phyloP scores from a whole-genome alignment of 2,888 invertebrate genomes.

The Uropetala carovei region DNA sequence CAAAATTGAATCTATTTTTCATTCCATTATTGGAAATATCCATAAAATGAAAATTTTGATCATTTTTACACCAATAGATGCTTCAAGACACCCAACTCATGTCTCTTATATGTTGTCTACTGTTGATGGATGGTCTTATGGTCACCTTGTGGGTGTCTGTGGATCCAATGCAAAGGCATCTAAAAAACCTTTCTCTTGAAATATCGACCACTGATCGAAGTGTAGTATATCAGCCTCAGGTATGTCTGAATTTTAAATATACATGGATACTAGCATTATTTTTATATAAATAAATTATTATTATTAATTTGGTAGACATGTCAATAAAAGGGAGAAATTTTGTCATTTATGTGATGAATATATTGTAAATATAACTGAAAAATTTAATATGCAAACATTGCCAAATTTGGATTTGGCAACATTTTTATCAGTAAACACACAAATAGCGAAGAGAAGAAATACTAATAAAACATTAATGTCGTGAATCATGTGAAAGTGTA shows the following conservation, averaged over 20 bases:
- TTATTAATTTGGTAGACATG: slow-evolving; percentile 18
- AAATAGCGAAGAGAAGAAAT: too few species aligned
- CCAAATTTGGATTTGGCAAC: too few species aligned
- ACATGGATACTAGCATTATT: background rate
- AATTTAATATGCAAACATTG: too few species aligned
- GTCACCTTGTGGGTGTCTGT: slow-evolving; percentile 89
- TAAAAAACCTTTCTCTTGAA: slow-evolving; percentile 89
- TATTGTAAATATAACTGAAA: too few species aligned
- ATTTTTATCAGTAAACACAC: too few species aligned
- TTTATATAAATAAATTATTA: background rate
- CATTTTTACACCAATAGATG: slow-evolving; percentile 75
- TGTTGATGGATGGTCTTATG: slow-evolving; percentile 89
- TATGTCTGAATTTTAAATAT: slow-evolving; percentile 72
- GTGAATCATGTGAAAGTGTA: too few species aligned
- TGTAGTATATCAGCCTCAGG: slow-evolving; percentile 91
- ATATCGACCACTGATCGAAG: slow-evolving; percentile 86
- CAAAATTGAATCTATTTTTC: too few species aligned
- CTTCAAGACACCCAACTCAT: slow-evolving; percentile 94
- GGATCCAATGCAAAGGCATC: slow-evolving; percentile 91
- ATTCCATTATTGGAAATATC: too few species aligned
- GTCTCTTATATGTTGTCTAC: slow-evolving; percentile 87
- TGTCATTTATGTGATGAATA: too few species aligned
- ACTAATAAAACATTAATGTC: too few species aligned
- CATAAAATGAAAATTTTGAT: too few species aligned
- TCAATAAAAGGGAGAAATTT: background rate